Base-by-base conservation (phyloP, 2,888 invertebrate species). In the Scaptomyza tumidula region DNA sequence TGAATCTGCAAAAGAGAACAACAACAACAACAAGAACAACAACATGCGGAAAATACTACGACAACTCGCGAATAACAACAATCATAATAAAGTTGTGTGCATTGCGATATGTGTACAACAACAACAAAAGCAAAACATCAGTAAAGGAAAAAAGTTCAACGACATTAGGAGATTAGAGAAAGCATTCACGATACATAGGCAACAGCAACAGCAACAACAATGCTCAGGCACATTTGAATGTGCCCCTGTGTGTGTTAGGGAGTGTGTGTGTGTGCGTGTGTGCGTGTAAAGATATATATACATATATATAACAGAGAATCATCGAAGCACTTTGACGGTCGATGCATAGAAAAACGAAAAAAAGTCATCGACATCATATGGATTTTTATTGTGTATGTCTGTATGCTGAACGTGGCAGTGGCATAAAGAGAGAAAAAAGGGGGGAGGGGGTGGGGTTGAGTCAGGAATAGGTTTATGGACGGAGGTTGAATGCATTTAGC, bases 101-200 rank as follows among this genome's bases (percentile, higher is more conserved):
- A 56, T 31, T 65, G 63, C 62, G 56, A 66, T 69, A 66, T 56
- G 14, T 14, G 1, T 39, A 39, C 16, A 41, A 69, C 56, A 65
- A 56, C 52, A 60, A 60, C 39, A 62, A 59, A 10, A 61, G 46
- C 6, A 48, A 64, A 46, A n/a, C n/a, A n/a, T n/a, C n/a, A n/a
- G n/a, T n/a, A 35, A 29, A 66, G 67, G 57, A 72, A 82, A 39
- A 78, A 86, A 56, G 85, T 85, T 85, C 85, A 85, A 89, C 46
- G 85, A 89, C 85, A 85, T 80, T 88, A 52, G 72, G 54, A 88
- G 89, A 89, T 85, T 89, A 85, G 89, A 89, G 86, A 85, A 83
- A 86, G 61, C 64, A 84, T 71, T 77, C 78, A 85, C 75, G 31
- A 78, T 53, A 57, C 29, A 62, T 4, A 19, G 11, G 27, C 27